phyloP scores from a whole-genome alignment of 2,888 invertebrate genomes.

The Tenthredo amoena region DNA sequence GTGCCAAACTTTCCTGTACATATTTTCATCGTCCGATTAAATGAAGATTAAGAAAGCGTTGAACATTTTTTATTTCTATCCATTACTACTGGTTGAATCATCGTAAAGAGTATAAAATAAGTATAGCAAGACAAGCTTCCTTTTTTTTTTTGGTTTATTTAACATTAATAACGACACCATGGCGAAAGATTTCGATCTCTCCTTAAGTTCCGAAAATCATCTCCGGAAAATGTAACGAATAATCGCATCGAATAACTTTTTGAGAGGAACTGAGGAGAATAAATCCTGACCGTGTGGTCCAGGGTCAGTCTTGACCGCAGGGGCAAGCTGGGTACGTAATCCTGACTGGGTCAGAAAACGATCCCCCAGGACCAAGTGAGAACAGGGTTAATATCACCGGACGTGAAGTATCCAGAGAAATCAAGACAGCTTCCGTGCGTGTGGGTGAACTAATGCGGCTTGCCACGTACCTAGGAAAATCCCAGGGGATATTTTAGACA shows the following conservation, averaged over 20 bases:
- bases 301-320: slow-evolving; percentile 8
- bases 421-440: slow-evolving; percentile 59
- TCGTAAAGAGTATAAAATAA: background rate
- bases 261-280: background rate
- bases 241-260: background rate
- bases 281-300: background rate
- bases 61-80: background rate
- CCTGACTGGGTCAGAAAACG: slow-evolving; percentile 57
- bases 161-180: background rate
- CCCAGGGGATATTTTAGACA: slow-evolving; percentile 1
- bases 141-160: background rate
- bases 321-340: slow-evolving; percentile 48
- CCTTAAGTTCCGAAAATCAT: background rate
- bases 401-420: slow-evolving; percentile 51
- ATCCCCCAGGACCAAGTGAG: slow-evolving; percentile 55
- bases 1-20: slow-evolving; percentile 11
- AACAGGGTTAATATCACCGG: slow-evolving; percentile 57
- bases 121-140: background rate
- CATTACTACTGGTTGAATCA: background rate
- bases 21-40: background rate
- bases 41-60: background rate
- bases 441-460: slow-evolving; percentile 57
- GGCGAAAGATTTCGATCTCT: background rate
- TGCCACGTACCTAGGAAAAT: slow-evolving; percentile 52
- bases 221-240: background rate